Evolutionary conservation across 2,113 vertebrate species (phyloP), one percentile per base, ranked within the genome.

Genomic region (Calidris pugnax): DNA sequence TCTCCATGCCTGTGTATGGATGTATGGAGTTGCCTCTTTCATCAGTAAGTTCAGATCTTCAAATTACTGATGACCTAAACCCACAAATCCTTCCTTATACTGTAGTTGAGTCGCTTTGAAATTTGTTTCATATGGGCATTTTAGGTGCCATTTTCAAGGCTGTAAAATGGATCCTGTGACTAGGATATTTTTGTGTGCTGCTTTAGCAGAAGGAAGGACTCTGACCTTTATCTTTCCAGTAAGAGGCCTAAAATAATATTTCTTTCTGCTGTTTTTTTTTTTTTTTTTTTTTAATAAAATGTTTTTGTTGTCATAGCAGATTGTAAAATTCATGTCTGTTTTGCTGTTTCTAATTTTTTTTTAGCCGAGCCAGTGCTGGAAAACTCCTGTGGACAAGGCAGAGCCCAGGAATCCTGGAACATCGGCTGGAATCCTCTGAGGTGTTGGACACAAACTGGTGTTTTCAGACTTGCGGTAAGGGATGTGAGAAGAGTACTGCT

Each of bases 211-310:
- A 62, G 69, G 4, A 85, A 87, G 53, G 72, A 66, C 41, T 62
- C 63, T 81, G 73, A 77, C 85, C 51, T 73, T 97, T 89, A 75
- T 91, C 88, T 95, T 76, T 82, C 85, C 68, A 91, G 63, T 88
- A 85, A 24, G 53, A 87, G 63, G 60, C 68, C 78, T 95, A 95
- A 74, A 98, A 97, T 95, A 96, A 96, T 97, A 96, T 97, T 96
- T 96, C 77, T 95, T 97, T 95, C 71, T 97, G 72, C 89, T 96
- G 32, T 73, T 92, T 94, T 94, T 64, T 90, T 87, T n/a, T n/a
- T n/a, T n/a, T n/a, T n/a, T n/a, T n/a, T n/a, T n/a, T n/a, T n/a
- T n/a, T n/a, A n/a, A n/a, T n/a, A n/a, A n/a, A n/a, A n/a, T n/a
- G n/a, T n/a, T n/a, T n/a, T n/a, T n/a, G n/a, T n/a, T n/a, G n/a